Conservation (phyloP, 1,140 invertebrate genomes). For the Tribolium madens region DNA sequence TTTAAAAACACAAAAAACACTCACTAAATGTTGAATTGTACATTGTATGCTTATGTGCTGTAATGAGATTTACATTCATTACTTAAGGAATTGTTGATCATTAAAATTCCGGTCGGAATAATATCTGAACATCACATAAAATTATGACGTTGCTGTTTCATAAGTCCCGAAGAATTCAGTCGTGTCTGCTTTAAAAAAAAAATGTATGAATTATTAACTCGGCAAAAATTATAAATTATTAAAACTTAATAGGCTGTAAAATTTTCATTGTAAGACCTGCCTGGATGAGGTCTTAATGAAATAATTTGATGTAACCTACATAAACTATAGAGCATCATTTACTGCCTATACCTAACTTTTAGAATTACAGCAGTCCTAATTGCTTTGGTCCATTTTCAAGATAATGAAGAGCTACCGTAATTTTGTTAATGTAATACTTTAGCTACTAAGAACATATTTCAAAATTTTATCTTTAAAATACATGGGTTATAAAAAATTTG, state of each 20-base stretch:
- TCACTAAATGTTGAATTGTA: not conserved
- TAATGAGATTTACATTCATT: slow-evolving; percentile 29
- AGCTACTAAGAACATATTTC: not conserved
- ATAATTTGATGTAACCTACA: not conserved
- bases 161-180: no score
- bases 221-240: no score
- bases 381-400: slow-evolving; percentile 1
- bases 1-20: slow-evolving; percentile 4
- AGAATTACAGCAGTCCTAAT: slow-evolving; percentile 1
- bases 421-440: not conserved
- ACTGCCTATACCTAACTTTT: slow-evolving; percentile 6
- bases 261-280: no score
- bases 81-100: not conserved
- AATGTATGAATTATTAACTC: not conserved
- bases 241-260: no score
- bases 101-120: slow-evolving; percentile 21
- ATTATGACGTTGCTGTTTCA: not conserved
- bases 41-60: not conserved
- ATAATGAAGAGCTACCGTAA: slow-evolving; percentile 4
- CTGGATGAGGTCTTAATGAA: no score
- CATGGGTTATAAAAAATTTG: not conserved
- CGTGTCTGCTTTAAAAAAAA: not conserved
- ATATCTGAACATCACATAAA: not conserved
- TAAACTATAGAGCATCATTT: not conserved
- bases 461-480: not conserved